Percentiles rank a stretch among this genome's conserved stretches.
These are phyloP conservation scores for Stichodactyla mertensii DNA, from an alignment of 64 coral and sea anemone genomes.

Conservation along the genomic window DNA sequence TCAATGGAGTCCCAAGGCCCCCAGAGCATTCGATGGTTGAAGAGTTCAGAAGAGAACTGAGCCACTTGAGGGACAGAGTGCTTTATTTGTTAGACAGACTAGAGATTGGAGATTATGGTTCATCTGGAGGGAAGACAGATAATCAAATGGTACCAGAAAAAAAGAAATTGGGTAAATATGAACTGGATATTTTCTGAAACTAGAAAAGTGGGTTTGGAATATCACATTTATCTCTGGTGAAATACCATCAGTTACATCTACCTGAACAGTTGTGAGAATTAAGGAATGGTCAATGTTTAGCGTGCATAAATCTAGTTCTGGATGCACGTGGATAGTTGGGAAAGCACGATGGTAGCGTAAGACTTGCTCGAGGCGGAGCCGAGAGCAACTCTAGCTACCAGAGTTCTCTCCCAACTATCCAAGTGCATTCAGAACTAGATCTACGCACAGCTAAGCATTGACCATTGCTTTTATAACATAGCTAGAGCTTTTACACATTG, in stretches of 20 bases:
- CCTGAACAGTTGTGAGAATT: not conserved
- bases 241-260: no score
- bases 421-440: no score
- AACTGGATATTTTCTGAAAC: not conserved
- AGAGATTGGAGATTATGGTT: slow-evolving; percentile 18
- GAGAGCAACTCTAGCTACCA: no score
- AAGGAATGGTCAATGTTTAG: no score
- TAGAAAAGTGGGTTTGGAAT: not conserved
- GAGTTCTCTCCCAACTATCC: no score
- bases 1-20: slow-evolving; percentile 86
- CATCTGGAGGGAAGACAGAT: slow-evolving; percentile 6
- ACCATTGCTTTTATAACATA: no score
- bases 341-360: no score
- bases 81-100: slow-evolving; percentile 84
- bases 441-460: no score
- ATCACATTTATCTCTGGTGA: not conserved
- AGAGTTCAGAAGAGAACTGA: slow-evolving; percentile 82
- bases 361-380: no score
- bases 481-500: no score
- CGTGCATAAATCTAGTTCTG: no score
- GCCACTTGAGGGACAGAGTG: slow-evolving; percentile 71
- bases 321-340: no score
- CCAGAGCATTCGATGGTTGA: slow-evolving; percentile 87
- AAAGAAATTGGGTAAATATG: not conserved
- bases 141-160: not conserved